Evolutionary conservation across 2,888 invertebrate genomes (phyloP).

Genomic region (Rhagonycha lutea): DNA sequence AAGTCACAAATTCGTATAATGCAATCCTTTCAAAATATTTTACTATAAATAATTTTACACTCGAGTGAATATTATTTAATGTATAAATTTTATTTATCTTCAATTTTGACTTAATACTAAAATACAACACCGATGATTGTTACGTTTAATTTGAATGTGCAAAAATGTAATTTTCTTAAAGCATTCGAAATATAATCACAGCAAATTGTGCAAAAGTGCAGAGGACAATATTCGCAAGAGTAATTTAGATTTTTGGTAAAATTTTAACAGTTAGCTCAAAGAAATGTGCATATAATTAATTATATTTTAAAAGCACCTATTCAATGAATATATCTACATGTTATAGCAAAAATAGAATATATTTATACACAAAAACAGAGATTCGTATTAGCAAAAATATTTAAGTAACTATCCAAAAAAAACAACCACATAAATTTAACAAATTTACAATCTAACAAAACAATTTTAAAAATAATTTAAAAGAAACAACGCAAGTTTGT

Average conservation of each 20-base stretch:
- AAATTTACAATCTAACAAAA: background rate
- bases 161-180: slow-evolving; percentile 25
- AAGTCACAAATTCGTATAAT: background rate
- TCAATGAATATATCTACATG: background rate
- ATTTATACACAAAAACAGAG: slow-evolving; percentile 1
- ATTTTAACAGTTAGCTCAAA: background rate
- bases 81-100: background rate
- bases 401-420: slow-evolving; percentile 20
- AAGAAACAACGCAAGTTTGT: background rate
- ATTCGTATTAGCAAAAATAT: slow-evolving; percentile 1
- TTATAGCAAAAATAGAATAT: slow-evolving; percentile 2
- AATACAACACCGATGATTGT: slow-evolving; percentile 35
- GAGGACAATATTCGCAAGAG: background rate
- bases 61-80: background rate
- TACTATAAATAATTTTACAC: background rate
- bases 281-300: background rate
- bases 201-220: slow-evolving; percentile 36
- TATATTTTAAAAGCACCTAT: slow-evolving; percentile 1
- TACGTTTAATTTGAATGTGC: slow-evolving; percentile 28
- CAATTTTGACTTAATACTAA: background rate
- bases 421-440: slow-evolving; percentile 11
- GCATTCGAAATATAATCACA: slow-evolving; percentile 36
- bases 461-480: background rate
- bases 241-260: background rate
- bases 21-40: background rate